These are phyloP conservation scores for Drosophila infuscata DNA, from an alignment of 2,888 invertebrate genomes.

Conservation along the genomic window DNA sequence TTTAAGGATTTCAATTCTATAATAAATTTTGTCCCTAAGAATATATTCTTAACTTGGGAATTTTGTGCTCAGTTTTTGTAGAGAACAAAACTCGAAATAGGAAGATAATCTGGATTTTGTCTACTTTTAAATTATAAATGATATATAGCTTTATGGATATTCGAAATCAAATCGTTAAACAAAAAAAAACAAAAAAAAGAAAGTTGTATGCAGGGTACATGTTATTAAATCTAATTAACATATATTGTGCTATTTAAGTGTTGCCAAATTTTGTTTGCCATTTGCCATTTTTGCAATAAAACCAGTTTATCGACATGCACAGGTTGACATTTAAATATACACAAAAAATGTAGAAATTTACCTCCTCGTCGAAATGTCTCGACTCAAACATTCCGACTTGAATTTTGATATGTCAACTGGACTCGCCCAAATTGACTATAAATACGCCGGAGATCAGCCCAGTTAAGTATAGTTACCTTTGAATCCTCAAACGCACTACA, in stretches of 20 bases:
- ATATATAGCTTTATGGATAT: too few species aligned
- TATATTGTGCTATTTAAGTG: neutral
- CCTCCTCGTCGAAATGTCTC: neutral
- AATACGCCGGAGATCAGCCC: conserved; percentile 21
- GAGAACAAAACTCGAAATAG: too few species aligned
- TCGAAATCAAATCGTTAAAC: neutral
- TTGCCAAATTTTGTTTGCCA: neutral
- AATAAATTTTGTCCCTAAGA: too few species aligned
- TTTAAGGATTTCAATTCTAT: too few species aligned
- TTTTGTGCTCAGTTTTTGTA: too few species aligned
- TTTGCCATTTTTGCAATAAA: neutral
- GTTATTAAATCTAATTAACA: neutral
- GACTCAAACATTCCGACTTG: neutral
- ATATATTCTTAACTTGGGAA: too few species aligned
- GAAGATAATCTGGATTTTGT: too few species aligned
- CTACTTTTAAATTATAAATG: too few species aligned
- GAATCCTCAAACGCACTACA: conserved; percentile 53
- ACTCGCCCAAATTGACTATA: conserved; percentile 12
- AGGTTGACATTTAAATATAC: neutral
- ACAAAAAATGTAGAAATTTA: neutral
- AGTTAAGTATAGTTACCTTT: conserved; percentile 47
- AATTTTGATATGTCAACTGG: neutral
- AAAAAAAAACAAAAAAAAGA: neutral
- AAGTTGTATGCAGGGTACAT: neutral
- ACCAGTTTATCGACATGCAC: conserved; percentile 1